Conservation (phyloP, 2,888 invertebrate genomes). For the Polymixis lichenea region DNA sequence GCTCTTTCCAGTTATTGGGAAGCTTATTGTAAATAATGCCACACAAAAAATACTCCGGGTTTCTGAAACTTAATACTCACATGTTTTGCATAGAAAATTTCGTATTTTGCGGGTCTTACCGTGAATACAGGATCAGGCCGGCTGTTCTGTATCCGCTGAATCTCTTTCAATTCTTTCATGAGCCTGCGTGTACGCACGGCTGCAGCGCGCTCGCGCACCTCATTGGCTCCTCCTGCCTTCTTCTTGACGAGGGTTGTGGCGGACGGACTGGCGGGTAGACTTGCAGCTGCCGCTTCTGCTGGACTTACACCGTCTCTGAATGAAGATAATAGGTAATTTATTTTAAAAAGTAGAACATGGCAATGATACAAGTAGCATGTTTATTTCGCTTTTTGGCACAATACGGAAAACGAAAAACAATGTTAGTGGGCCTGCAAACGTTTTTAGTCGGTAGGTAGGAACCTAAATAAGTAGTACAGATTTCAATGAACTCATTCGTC, state of each 20-base stretch:
- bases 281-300: conserved; percentile 85
- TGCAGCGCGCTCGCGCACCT: conserved; percentile 87
- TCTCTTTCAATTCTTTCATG: conserved; percentile 96
- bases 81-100: not conserved
- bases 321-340: not conserved
- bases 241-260: conserved; percentile 87
- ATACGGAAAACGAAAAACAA: conserved; percentile 24
- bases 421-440: conserved; percentile 27
- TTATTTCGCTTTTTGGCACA: conserved; percentile 39
- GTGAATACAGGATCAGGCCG: conserved; percentile 94
- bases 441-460: conserved; percentile 23
- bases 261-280: conserved; percentile 87
- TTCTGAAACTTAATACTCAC: not conserved
- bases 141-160: conserved; percentile 93
- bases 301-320: conserved; percentile 88
- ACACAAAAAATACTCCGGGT: no score
- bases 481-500: conserved; percentile 42
- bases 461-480: not conserved
- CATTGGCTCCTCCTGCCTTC: conserved; percentile 82
- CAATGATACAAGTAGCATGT: conserved; percentile 18
- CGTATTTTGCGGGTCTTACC: conserved; percentile 78
- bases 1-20: no score
- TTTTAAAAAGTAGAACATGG: conserved; percentile 5
- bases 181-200: conserved; percentile 93
- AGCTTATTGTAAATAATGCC: no score